Conservation (phyloP, 2,797 vertebrate species). For the Ctenopoma multispine region DNA sequence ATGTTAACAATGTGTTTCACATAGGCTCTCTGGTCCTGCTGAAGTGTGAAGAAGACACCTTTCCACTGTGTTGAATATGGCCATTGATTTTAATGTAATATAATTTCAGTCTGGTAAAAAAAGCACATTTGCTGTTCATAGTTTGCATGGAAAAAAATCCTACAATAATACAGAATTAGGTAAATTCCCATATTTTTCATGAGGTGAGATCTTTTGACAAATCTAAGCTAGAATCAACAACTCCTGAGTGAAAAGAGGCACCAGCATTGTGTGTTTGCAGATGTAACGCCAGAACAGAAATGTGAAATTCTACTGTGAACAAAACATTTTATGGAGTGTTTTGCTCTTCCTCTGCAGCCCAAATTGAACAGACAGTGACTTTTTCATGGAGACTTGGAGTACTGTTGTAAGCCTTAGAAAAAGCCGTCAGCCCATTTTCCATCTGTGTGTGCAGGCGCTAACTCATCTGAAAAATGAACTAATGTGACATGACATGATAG, state of each 20-base stretch:
- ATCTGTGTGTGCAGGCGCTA: conserved; percentile 33
- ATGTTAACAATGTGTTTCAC: conserved; percentile 81
- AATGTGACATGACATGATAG: conserved; percentile 68
- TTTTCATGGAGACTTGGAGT: conserved; percentile 21
- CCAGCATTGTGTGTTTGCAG: conserved; percentile 58
- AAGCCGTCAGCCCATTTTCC: conserved; percentile 37
- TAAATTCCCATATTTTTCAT: conserved; percentile 53
- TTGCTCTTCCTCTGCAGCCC: conserved; percentile 17
- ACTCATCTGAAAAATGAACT: conserved; percentile 64
- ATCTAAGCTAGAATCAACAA: conserved; percentile 85
- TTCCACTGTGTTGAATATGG: conserved; percentile 31
- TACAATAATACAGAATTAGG: neutral
- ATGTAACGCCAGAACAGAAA: conserved; percentile 62
- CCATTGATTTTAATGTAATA: conserved; percentile 41
- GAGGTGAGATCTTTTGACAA: conserved; percentile 83
- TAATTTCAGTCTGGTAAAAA: conserved; percentile 43
- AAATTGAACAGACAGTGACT: conserved; percentile 33
- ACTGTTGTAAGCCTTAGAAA: conserved; percentile 37
- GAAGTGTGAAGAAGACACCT: conserved; percentile 53
- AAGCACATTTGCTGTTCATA: conserved; percentile 72
- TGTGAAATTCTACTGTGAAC: conserved; percentile 25
- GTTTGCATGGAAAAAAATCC: conserved; percentile 79
- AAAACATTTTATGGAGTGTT: conserved; percentile 41
- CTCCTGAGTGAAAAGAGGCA: conserved; percentile 80
- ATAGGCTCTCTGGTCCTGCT: conserved; percentile 63